Conservation (phyloP, 2,797 vertebrate genomes). For the Luscinia megarhynchos region DNA sequence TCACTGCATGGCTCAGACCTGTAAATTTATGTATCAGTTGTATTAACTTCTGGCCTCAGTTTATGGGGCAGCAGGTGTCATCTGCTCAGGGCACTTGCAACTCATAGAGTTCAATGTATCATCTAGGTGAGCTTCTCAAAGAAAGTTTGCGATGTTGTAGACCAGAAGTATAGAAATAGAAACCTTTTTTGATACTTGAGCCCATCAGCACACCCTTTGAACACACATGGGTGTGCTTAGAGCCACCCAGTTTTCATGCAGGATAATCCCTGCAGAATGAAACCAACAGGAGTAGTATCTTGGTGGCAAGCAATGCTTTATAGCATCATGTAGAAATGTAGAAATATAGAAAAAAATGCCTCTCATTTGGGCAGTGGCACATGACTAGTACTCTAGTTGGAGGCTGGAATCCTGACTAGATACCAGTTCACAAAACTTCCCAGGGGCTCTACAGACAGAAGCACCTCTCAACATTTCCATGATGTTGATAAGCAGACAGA, state of each 20-base stretch:
- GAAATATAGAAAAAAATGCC: neutral
- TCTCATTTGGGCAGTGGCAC: neutral
- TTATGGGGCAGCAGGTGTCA: neutral
- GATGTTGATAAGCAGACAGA: neutral
- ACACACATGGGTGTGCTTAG: neutral
- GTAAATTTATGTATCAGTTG: neutral
- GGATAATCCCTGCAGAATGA: neutral
- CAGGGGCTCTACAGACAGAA: neutral
- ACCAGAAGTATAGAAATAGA: neutral
- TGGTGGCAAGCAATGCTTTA: neutral
- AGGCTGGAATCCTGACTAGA: neutral
- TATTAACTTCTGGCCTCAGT: neutral
- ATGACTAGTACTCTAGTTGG: neutral
- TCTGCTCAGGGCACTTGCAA: neutral
- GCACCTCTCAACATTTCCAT: neutral
- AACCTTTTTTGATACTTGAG: neutral
- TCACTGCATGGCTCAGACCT: neutral
- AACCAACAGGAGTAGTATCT: neutral
- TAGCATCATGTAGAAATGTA: neutral
- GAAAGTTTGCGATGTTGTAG: neutral
- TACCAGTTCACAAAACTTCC: neutral
- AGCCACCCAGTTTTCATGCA: neutral
- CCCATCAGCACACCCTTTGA: neutral
- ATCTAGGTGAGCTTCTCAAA: neutral
- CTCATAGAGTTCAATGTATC: neutral